Conservation (phyloP, 1,140 invertebrate genomes). For the Lordiphosa stackelbergi region DNA sequence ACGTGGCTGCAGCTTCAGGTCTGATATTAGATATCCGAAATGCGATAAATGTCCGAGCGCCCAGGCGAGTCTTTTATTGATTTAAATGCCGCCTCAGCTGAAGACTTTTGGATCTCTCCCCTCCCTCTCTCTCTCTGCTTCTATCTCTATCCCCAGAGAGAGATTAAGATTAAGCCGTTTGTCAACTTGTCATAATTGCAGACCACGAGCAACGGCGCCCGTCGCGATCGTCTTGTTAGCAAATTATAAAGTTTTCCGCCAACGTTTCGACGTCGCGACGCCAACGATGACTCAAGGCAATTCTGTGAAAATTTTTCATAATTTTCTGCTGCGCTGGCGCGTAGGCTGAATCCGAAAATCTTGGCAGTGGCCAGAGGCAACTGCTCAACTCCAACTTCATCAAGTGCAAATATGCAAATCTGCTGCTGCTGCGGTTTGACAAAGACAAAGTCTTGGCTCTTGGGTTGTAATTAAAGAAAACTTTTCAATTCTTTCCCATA, state of each 20-base stretch:
- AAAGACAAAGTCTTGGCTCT: slow-evolving; percentile 40
- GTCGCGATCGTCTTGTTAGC: slow-evolving; percentile 58
- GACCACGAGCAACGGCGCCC: slow-evolving; percentile 45
- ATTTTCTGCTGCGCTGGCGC: slow-evolving; percentile 48
- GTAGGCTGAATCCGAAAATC: slow-evolving; percentile 56
- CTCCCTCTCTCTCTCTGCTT: slow-evolving; percentile 1
- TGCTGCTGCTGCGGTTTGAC: slow-evolving; percentile 23
- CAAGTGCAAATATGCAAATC: slow-evolving; percentile 74
- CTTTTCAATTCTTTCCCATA: slow-evolving; percentile 2
- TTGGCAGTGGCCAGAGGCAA: slow-evolving; percentile 37
- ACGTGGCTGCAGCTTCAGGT: slow-evolving; percentile 12
- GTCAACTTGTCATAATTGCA: slow-evolving; percentile 74
- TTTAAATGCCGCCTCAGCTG: slow-evolving; percentile 58
- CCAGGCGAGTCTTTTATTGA: slow-evolving; percentile 57
- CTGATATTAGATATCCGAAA: slow-evolving; percentile 67
- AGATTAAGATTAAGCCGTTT: slow-evolving; percentile 75
- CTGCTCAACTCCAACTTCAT: slow-evolving; percentile 47
- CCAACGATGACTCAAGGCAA: slow-evolving; percentile 70
- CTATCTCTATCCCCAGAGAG: slow-evolving; percentile 5
- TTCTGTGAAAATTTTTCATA: slow-evolving; percentile 64
- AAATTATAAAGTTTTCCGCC: slow-evolving; percentile 63
- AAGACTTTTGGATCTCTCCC: slow-evolving; percentile 14
- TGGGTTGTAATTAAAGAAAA: slow-evolving; percentile 39
- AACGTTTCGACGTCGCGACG: slow-evolving; percentile 44
- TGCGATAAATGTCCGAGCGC: slow-evolving; percentile 57